Evolutionary conservation across 2,113 vertebrate species (phyloP).

Genomic region (Indicator maculatus): DNA sequence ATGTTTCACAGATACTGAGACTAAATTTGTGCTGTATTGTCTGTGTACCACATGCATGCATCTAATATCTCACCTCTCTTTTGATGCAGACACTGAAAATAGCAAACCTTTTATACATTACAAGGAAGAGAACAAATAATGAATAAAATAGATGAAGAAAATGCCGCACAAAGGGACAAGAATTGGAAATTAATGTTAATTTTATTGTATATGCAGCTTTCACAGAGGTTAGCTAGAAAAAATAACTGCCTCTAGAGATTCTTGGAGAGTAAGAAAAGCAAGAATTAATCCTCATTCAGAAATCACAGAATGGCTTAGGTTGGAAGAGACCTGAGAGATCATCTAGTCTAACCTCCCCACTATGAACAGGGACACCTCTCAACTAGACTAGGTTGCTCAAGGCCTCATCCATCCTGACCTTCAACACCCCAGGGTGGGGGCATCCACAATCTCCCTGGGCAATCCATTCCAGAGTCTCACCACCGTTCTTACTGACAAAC

Average conservation of each 20-base stretch:
- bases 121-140: background rate
- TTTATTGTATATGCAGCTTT: background rate
- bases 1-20: background rate
- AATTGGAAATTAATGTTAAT: background rate
- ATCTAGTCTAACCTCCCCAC: too few species aligned
- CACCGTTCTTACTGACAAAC: too few species aligned
- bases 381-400: too few species aligned
- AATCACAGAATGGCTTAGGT: too few species aligned
- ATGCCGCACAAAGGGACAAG: background rate
- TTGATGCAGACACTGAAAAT: background rate
- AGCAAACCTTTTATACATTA: background rate
- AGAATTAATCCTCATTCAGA: background rate
- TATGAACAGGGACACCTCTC: too few species aligned
- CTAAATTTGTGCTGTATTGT: background rate
- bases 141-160: conserved; percentile 4
- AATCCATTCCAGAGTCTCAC: too few species aligned
- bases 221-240: background rate
- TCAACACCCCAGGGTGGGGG: too few species aligned
- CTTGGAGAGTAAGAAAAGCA: background rate
- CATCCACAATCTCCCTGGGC: too few species aligned
- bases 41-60: background rate
- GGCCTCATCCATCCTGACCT: too few species aligned
- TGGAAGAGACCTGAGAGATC: too few species aligned
- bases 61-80: background rate
- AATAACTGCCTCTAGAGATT: background rate